Evolutionary conservation across 2,113 vertebrate species (phyloP).

Genomic region (Sphaerodactylus townsendi): DNA sequence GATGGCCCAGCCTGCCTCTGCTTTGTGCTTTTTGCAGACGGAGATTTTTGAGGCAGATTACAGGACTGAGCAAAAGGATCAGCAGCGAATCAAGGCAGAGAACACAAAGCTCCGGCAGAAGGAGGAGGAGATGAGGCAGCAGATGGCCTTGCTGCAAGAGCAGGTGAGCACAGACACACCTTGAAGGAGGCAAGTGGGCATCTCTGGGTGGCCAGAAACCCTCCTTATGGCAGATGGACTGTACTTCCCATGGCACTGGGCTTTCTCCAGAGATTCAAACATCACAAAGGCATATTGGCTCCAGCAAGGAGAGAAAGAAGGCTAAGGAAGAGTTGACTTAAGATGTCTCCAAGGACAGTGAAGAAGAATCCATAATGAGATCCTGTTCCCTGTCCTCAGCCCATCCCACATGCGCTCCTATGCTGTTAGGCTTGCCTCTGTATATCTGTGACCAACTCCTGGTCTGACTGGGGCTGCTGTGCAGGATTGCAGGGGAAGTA

Average conservation of each 20-base stretch:
- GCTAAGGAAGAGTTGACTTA: background rate
- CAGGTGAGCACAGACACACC: slow-evolving; percentile 65
- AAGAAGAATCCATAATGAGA: too few relatives aligned
- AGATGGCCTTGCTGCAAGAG: slow-evolving; percentile 79
- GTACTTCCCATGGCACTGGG: background rate
- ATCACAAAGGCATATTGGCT: too few relatives aligned
- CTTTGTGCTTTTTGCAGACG: slow-evolving; percentile 65
- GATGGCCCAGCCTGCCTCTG: background rate
- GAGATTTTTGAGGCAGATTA: slow-evolving; percentile 81
- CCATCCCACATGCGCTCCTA: background rate
- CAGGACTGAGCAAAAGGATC: slow-evolving; percentile 76
- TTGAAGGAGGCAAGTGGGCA: background rate
- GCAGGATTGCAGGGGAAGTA: too few relatives aligned
- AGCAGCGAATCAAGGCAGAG: slow-evolving; percentile 77
- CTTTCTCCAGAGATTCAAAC: too few relatives aligned
- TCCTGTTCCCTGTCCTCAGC: background rate
- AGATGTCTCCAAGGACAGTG: background rate
- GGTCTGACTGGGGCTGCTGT: too few relatives aligned
- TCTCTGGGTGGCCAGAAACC: background rate
- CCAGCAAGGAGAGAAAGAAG: too few relatives aligned
- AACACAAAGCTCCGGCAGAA: slow-evolving; percentile 76
- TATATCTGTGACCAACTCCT: too few relatives aligned
- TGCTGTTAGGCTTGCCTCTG: too few relatives aligned
- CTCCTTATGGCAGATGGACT: background rate
- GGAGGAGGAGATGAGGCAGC: slow-evolving; percentile 78